Base-by-base conservation (phyloP, 2,113 vertebrate species). In the Cochlearius cochlearius region DNA sequence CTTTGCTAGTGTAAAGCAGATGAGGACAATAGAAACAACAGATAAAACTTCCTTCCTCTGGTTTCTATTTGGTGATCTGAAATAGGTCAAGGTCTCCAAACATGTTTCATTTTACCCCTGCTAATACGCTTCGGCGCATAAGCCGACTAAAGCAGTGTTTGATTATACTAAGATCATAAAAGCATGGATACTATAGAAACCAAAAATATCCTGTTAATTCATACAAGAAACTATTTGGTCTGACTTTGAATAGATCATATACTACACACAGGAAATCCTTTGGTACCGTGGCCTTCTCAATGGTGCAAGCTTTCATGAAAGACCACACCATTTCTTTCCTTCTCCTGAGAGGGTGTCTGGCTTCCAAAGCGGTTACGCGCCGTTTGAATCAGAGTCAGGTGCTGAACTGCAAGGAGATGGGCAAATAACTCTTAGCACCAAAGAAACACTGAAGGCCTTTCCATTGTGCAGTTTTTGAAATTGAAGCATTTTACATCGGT, bases 1-100 rank as follows among this genome's bases (percentile, higher is more conserved):
- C 32, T 84, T 86, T 94, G 34, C 84, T 76, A 69, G 63, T 68
- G 63, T 77, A 84, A 91, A 92, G 76, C 89, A 96, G 62, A 80
- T 79, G 67, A 92, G 43, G 43, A 59, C 56, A 78, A 79, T 3
- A 39, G 86, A 88, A 82, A 38, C 47, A 83, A 47, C 17, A 92
- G 89, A 86, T 79, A 95, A 94, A 43, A 43, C 21, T 76, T 76
- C 23, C 27, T 64, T 90, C 62, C 73, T 86, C 89, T 94, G 49
- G 62, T 94, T 92, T 86, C 34, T 79, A 52, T 86, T 76, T 86
- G 41, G 55, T 74, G 38, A 78, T 68, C 41, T 74, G 59, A 77
- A 68, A 78, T 34, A 58, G 27, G 47, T 75, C n/a, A 80, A 30
- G 38, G 74, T 92, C 79, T 87, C 68, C 76, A 86, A 88, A 84